These are phyloP conservation scores for Temnothorax nylanderi DNA, from an alignment of 1,140 invertebrate species.

Conservation along the genomic window DNA sequence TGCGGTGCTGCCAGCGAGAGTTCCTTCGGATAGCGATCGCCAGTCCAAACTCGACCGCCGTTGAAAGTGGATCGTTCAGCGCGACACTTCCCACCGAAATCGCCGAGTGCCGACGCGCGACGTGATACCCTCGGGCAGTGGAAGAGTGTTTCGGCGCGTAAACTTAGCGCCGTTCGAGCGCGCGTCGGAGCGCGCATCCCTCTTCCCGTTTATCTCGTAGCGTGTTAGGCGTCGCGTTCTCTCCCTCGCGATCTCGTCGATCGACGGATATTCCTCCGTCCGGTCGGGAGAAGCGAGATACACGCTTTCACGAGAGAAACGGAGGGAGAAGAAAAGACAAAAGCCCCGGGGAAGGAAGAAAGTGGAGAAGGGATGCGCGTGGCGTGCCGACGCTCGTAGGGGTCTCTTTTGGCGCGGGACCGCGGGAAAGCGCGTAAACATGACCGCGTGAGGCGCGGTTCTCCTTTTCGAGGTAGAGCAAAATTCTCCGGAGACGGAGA, in stretches of 20 bases:
- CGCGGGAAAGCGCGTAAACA: neutral
- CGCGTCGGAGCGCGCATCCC: neutral
- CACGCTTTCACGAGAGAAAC: neutral
- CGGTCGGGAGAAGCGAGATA: neutral
- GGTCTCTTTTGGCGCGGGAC: neutral
- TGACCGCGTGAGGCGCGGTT: conserved; percentile 1
- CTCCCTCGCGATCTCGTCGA: neutral
- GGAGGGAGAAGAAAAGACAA: neutral
- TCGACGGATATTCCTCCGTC: conserved; percentile 8
- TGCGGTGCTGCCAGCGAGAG: neutral
- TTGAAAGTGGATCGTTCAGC: neutral
- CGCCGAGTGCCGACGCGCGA: neutral
- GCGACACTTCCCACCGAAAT: neutral
- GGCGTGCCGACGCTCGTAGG: conserved; percentile 39
- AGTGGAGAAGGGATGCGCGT: neutral
- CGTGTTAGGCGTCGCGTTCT: neutral
- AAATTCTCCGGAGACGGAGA: neutral
- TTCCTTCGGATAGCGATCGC: neutral
- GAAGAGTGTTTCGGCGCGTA: conserved; percentile 13
- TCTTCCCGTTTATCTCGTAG: neutral
- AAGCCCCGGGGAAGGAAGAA: neutral
- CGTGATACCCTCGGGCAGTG: neutral
- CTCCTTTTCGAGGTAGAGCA: neutral
- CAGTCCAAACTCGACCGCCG: conserved; percentile 17
- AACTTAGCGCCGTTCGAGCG: neutral